Conservation (phyloP, 2,888 invertebrate species). For the Congeria kusceri region DNA sequence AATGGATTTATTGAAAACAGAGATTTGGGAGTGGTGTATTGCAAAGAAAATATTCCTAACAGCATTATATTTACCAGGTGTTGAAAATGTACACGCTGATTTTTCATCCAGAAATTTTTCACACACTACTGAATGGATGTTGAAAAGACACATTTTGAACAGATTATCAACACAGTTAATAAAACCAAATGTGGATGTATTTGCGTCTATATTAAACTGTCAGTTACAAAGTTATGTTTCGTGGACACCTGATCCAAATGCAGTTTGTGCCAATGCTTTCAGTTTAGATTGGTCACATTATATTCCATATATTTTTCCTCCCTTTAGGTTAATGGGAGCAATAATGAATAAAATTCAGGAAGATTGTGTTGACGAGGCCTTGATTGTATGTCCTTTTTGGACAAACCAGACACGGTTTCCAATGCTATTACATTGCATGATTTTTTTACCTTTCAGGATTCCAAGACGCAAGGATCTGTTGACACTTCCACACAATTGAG, state of each 20-base stretch:
- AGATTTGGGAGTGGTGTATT: slow-evolving; percentile 20
- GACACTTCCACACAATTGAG: not conserved
- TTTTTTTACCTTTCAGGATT: slow-evolving; percentile 12
- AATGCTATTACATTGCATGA: too few relatives aligned
- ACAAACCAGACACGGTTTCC: slow-evolving; percentile 20
- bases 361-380: slow-evolving; percentile 13
- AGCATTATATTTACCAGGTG: not conserved
- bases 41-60: slow-evolving; percentile 16
- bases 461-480: slow-evolving; percentile 18
- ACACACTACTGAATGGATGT: slow-evolving; percentile 20
- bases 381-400: slow-evolving; percentile 28
- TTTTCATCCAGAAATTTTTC: slow-evolving; percentile 4
- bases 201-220: slow-evolving; percentile 12
- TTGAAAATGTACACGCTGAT: slow-evolving; percentile 22
- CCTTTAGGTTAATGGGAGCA: too few relatives aligned
- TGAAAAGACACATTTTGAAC: slow-evolving; percentile 8
- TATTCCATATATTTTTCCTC: too few relatives aligned
- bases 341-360: slow-evolving; percentile 18
- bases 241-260: too few relatives aligned
- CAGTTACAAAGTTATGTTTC: slow-evolving; percentile 10
- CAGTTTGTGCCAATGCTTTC: too few relatives aligned
- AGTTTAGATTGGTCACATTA: too few relatives aligned
- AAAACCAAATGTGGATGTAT: slow-evolving; percentile 20
- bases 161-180: too few relatives aligned
- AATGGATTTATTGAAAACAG: not conserved